Conservation (phyloP, 2,888 invertebrate species). For the Pilophorus perplexus region DNA sequence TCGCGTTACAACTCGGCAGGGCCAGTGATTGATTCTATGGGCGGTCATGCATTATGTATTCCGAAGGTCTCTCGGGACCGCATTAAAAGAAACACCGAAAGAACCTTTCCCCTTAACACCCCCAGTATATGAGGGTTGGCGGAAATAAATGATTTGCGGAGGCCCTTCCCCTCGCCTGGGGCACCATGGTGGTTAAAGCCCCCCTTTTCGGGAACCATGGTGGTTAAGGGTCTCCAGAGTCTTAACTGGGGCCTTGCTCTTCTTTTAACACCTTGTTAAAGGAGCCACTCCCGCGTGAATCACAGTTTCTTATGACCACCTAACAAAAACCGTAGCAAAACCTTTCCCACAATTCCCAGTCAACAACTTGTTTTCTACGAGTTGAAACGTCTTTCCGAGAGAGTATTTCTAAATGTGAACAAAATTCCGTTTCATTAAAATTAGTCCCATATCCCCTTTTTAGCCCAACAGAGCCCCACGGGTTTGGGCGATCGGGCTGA, state of each 20-base stretch:
- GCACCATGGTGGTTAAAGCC: too few relatives aligned
- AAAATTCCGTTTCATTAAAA: too few relatives aligned
- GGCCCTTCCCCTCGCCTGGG: neutral
- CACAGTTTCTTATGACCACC: constrained; percentile 33
- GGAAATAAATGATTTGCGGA: constrained; percentile 2
- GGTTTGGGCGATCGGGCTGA: too few relatives aligned
- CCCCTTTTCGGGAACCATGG: too few relatives aligned
- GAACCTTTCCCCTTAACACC: too few relatives aligned
- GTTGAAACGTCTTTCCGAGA: too few relatives aligned
- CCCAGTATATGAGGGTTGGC: neutral
- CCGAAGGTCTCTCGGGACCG: constrained; percentile 11
- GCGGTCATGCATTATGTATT: constrained; percentile 23
- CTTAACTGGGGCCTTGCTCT: constrained; percentile 34
- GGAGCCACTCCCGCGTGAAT: constrained; percentile 9
- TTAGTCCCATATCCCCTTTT: too few relatives aligned
- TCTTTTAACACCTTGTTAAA: constrained; percentile 42
- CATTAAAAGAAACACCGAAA: constrained; percentile 22
- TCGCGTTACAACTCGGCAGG: too few relatives aligned
- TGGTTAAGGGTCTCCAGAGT: constrained; percentile 41
- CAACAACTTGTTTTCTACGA: too few relatives aligned
- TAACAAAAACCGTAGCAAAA: constrained; percentile 5
- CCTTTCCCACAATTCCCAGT: neutral
- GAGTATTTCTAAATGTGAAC: too few relatives aligned
- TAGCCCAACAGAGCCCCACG: too few relatives aligned
- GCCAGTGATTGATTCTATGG: constrained; percentile 11